Evolutionary conservation across 2,797 vertebrate genomes (phyloP).

Genomic region (Passerculus sandwichensis): DNA sequence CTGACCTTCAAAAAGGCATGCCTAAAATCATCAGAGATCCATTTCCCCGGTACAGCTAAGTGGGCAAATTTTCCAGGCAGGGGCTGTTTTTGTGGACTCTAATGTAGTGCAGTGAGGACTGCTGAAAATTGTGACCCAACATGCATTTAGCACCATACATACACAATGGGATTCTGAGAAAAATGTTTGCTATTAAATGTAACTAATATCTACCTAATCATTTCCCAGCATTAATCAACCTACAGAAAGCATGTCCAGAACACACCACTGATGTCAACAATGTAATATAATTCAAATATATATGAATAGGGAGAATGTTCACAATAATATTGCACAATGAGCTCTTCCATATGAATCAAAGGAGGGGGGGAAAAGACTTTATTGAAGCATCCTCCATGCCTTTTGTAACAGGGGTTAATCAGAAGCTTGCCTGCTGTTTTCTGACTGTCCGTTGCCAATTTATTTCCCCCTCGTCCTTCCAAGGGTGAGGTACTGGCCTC

Average conservation of each 20-base stretch:
- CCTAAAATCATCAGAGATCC: neutral
- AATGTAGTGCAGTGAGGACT: neutral
- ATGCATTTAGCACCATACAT: neutral
- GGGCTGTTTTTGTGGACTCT: neutral
- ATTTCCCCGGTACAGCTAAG: neutral
- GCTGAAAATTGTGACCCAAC: neutral
- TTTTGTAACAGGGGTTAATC: neutral
- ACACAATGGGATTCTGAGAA: conserved; percentile 1
- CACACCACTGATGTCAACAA: neutral
- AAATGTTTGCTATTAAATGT: neutral
- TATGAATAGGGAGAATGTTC: neutral
- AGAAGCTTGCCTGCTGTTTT: conserved; percentile 13
- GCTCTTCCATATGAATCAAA: neutral
- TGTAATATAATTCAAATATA: conserved; percentile 12
- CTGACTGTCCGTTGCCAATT: neutral
- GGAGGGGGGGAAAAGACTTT: rapidly evolving
- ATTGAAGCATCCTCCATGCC: neutral
- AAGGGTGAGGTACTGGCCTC: conserved; percentile 2
- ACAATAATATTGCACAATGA: neutral
- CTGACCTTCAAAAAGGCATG: neutral
- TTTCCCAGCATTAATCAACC: neutral
- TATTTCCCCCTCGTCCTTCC: conserved; percentile 14
- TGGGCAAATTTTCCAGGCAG: neutral
- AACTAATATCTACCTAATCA: neutral
- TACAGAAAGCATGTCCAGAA: neutral